Evolutionary conservation across 2,797 vertebrate genomes (phyloP), one percentile per base, ranked within the genome.

Genomic region (Sebastes cheni): DNA sequence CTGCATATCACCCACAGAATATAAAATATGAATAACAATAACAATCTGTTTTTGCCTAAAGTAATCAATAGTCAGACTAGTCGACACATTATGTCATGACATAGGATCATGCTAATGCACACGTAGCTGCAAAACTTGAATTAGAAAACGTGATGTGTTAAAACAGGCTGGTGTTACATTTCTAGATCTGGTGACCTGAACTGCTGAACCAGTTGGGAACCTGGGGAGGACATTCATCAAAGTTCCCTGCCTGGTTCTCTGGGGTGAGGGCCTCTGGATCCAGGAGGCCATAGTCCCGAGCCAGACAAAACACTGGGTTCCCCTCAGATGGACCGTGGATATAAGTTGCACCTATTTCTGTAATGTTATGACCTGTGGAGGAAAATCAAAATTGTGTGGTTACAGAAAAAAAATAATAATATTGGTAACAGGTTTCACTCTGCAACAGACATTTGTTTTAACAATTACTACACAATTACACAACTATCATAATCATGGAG

Each of bases 301-400:
- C 97, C 92, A 99, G 87, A 88, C 87, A 81, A 91, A 99, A 99
- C 60, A 98, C 90, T 0, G 98, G 97, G 86, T 99, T 99, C 73
- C 91, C 95, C 3, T 94, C 93, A 0, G 95, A 98, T 0, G 98
- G 98, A 8, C 98, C 98, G 52, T 99, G 98, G 85, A 99, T 99
- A 97, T 98, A 99, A 88, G 99, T 98, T 0, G 98, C 98, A 0
- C 98, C 98, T 1, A 99, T 90, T 90, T 99, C 98, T 16, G 95
- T 85, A 67, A 98, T 79, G 50, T 93, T 96, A 22, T 93, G 83
- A 39, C 96, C 98, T 98, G 65, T 2, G 73, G 8, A 55, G 52
- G 18, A 55, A 22, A 55, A 22, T 11, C 52, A 12, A 18, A 10
- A 11, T 55, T 55, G 5, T 55, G 50, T 52, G 20, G 50, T 52